phyloP scores from a whole-genome alignment of 2,888 invertebrate genomes.

The Chloroclysta siterata region DNA sequence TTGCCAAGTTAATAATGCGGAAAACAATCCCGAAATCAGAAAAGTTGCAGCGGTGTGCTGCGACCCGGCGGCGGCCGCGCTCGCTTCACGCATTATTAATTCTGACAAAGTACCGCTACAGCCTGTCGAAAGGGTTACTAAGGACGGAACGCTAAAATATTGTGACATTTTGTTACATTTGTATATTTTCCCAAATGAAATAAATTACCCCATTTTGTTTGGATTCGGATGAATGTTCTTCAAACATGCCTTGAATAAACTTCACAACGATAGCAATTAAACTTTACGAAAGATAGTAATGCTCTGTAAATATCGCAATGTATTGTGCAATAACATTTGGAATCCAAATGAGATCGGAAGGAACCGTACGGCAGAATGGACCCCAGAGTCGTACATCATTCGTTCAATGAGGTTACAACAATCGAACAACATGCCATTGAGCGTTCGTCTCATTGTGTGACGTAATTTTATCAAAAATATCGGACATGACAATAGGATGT shows the following conservation, averaged over 20 bases:
- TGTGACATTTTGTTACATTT: constrained; percentile 66
- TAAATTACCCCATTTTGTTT: constrained; percentile 35
- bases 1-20: constrained; percentile 83
- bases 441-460: constrained; percentile 72
- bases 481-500: constrained; percentile 71
- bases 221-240: constrained; percentile 37
- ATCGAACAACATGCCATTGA: constrained; percentile 80
- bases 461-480: constrained; percentile 84
- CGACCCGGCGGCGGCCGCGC: constrained; percentile 57
- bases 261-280: constrained; percentile 40
- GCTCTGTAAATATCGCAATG: constrained; percentile 62
- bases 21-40: constrained; percentile 81
- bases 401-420: constrained; percentile 79
- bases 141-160: constrained; percentile 72
- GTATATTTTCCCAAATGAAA: constrained; percentile 38
- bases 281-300: constrained; percentile 55
- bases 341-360: constrained; percentile 74
- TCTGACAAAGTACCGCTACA: constrained; percentile 75
- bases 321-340: constrained; percentile 68
- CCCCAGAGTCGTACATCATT: constrained; percentile 72
- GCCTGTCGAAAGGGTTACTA: constrained; percentile 75
- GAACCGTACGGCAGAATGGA: constrained; percentile 59
- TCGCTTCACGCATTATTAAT: constrained; percentile 80
- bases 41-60: constrained; percentile 66
- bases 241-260: constrained; percentile 39